A percentile compares a stretch with the other conserved stretches of the same genome.
Evolutionary conservation across 1,140 invertebrate genomes (phyloP).

Genomic region (Saccostrea cuccullata): DNA sequence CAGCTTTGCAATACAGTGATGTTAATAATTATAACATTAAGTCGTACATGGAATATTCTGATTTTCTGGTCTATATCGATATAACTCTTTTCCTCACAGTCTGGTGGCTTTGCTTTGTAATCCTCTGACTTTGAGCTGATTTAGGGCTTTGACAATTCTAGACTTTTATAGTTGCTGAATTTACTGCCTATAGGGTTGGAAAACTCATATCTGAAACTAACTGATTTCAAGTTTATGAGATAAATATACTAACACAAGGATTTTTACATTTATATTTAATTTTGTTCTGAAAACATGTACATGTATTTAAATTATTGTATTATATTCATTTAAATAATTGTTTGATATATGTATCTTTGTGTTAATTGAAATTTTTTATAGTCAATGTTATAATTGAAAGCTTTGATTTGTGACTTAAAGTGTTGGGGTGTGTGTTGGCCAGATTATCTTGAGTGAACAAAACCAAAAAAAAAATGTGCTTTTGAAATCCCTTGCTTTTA

Average conservation of each 20-base stretch:
- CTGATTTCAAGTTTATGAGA: not conserved
- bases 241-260: not conserved
- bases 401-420: slow-evolving; percentile 14
- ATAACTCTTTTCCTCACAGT: not conserved
- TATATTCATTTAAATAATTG: not conserved
- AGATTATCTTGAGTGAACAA: slow-evolving; percentile 13
- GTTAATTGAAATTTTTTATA: not conserved
- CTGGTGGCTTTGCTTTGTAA: slow-evolving; percentile 15
- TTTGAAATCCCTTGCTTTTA: not conserved
- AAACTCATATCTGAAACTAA: not conserved
- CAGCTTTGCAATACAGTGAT: not conserved
- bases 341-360: not conserved
- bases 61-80: not conserved
- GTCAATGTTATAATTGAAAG: not conserved
- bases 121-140: not conserved
- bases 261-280: not conserved
- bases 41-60: not conserved
- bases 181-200: not conserved
- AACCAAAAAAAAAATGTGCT: not conserved
- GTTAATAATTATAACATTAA: not conserved
- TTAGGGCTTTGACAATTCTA: slow-evolving; percentile 7
- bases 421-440: slow-evolving; percentile 18
- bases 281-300: not conserved
- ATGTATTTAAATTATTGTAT: not conserved
- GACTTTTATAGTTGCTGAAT: not conserved